Evolutionary conservation across 2,797 vertebrate species (phyloP).

Genomic region (Tenualosa thibaudeaui): DNA sequence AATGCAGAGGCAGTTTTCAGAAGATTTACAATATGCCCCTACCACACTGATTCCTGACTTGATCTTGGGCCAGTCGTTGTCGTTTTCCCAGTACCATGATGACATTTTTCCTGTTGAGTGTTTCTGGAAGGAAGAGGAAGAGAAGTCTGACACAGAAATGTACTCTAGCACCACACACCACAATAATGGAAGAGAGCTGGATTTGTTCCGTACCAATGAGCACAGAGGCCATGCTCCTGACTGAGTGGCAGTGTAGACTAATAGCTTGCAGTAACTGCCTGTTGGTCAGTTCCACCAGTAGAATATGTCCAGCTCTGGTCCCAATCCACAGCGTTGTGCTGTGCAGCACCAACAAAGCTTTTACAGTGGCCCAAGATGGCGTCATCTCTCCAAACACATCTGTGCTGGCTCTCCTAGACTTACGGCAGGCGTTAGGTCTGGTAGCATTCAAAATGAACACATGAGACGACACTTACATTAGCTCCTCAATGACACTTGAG

Average conservation of each 20-base stretch:
- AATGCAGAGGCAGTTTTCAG: neutral
- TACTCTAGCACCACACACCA: neutral
- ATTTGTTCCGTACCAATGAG: constrained; percentile 74
- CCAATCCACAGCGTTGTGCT: constrained; percentile 89
- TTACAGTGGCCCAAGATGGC: constrained; percentile 80
- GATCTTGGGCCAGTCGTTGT: constrained; percentile 59
- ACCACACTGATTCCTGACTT: constrained; percentile 70
- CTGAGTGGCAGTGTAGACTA: constrained; percentile 75
- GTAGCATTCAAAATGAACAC: neutral
- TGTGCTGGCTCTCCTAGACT: constrained; percentile 58
- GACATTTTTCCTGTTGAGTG: constrained; percentile 80
- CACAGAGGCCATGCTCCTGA: constrained; percentile 79
- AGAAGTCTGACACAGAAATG: neutral
- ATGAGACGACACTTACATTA: neutral
- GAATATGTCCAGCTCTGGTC: constrained; percentile 86
- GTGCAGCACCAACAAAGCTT: constrained; percentile 87
- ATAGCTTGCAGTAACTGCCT: constrained; percentile 80
- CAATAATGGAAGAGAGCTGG: neutral
- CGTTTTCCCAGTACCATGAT: constrained; percentile 85
- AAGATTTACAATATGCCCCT: constrained; percentile 42
- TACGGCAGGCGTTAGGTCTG: constrained; percentile 70
- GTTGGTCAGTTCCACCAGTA: constrained; percentile 87
- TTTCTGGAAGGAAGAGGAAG: constrained; percentile 62
- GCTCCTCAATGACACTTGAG: neutral
- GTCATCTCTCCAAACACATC: constrained; percentile 52